Percentiles rank a stretch among this genome's conserved stretches.
Evolutionary conservation across 2,113 vertebrate species (phyloP).

Genomic region (Felis catus): DNA sequence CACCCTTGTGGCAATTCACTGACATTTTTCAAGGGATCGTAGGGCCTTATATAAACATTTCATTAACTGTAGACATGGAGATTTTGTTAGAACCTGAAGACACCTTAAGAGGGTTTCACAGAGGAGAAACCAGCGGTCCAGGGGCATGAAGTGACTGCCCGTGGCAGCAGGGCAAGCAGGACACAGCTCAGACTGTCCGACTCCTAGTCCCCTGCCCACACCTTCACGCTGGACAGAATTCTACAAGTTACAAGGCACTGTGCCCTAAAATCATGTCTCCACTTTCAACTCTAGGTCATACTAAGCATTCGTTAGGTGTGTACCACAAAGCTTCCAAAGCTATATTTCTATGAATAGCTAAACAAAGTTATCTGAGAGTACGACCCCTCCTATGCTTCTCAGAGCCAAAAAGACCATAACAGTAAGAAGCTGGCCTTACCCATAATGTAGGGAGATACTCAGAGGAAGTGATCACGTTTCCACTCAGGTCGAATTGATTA

Average conservation of each 20-base stretch:
- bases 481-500: conserved; percentile 97
- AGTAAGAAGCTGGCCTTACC: conserved; percentile 83
- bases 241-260: neutral
- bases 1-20: neutral
- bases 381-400: fast-evolving
- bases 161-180: neutral
- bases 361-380: neutral
- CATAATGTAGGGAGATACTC: conserved; percentile 95
- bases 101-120: neutral
- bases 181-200: neutral
- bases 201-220: neutral
- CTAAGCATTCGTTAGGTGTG: neutral
- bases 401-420: neutral
- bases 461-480: conserved; percentile 94
- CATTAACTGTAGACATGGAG: neutral
- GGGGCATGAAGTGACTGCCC: neutral
- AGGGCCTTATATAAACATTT: neutral
- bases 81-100: neutral
- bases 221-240: neutral
- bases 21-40: neutral
- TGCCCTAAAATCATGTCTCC: neutral
- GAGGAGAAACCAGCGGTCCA: neutral
- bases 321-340: neutral
- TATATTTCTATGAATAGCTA: neutral
- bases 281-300: neutral